Base-by-base conservation (phyloP, 2,797 vertebrate species). In the Acipenser transmontanus region DNA sequence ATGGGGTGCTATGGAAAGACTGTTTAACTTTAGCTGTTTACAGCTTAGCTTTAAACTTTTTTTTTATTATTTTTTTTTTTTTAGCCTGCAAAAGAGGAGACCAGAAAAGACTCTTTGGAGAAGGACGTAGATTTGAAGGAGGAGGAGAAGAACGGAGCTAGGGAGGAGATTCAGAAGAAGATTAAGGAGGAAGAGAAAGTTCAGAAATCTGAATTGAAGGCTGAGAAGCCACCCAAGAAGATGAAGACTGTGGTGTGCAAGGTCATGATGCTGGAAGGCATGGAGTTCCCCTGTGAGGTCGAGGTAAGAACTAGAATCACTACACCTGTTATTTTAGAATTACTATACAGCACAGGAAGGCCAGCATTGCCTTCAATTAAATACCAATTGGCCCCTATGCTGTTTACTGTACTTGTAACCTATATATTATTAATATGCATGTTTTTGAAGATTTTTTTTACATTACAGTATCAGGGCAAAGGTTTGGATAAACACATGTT, bases 231-330 rank as follows among this genome's bases (percentile, higher is more conserved):
- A 71, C 79, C 88, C 72, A 95, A 93, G 85, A 99, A 93, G 87
- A 89, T 92, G 83, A 98, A 96, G 85, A 88, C 92, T 67, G 88
- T 95, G 68, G 89, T 88, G 69, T 97, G 95, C 82, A 93, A 91
- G 64, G 93, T 99, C 70, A 79, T 79, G 63, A 89, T 98, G 62
- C 84, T 98, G 69, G 97, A 98, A 49, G 95, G 94, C 68, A 91
- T 79, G 0, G 93, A 96, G 77, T 97, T 93, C 81, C 84, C 72
- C 78, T 98, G 93, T 68, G 94, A 96, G 70, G 78, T 98, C 68
- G 96, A 98, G 96, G 96, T 98, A 83, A 92, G 92, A 50, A 57
- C n/a, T n/a, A 56, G 6, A 57, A 8, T 14, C n/a, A 52, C 54
- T 34, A 34, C 34, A 34, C 34, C 34, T 34, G 34, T 34, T 34